phyloP scores from a whole-genome alignment of 2,113 vertebrate species.

The Lepidothrix coronata region DNA sequence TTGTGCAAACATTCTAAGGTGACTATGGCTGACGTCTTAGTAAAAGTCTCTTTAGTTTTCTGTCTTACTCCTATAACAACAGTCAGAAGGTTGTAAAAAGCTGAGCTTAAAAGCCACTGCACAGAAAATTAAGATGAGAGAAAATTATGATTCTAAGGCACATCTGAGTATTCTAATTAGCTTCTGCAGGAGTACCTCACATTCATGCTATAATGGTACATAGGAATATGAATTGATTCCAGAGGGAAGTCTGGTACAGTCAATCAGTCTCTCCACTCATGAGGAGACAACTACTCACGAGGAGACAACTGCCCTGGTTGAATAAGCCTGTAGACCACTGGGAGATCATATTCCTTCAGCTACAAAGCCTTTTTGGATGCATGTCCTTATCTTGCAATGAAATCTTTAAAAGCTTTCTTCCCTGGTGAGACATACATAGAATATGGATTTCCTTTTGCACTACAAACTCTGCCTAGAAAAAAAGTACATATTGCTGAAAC shows the following conservation, averaged over 20 bases:
- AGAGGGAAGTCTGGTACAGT: conserved; percentile 5
- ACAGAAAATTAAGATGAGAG: conserved; percentile 39
- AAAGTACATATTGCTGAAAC: neutral
- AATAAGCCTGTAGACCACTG: conserved; percentile 36
- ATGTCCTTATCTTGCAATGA: conserved; percentile 32
- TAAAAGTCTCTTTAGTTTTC: neutral
- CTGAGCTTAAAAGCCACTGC: conserved; percentile 12
- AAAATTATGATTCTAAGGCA: conserved; percentile 24
- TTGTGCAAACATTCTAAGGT: neutral
- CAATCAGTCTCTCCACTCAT: conserved; percentile 5
- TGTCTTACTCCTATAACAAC: neutral
- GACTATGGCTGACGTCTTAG: neutral
- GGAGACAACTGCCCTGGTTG: conserved; percentile 4
- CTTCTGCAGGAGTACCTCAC: neutral
- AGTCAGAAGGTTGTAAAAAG: conserved; percentile 30
- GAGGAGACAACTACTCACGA: neutral
- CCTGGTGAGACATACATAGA: neutral
- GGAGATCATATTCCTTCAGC: conserved; percentile 38
- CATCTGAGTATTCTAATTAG: conserved; percentile 16
- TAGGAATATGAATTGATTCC: neutral
- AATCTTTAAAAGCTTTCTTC: conserved; percentile 56
- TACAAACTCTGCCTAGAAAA: neutral
- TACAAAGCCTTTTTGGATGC: conserved; percentile 28
- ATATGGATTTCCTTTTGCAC: conserved; percentile 24
- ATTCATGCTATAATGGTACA: neutral